Percentiles rank a stretch among this genome's conserved stretches.
Evolutionary conservation across 2,113 vertebrate genomes (phyloP).

Genomic region (Thunnus maccoyii): DNA sequence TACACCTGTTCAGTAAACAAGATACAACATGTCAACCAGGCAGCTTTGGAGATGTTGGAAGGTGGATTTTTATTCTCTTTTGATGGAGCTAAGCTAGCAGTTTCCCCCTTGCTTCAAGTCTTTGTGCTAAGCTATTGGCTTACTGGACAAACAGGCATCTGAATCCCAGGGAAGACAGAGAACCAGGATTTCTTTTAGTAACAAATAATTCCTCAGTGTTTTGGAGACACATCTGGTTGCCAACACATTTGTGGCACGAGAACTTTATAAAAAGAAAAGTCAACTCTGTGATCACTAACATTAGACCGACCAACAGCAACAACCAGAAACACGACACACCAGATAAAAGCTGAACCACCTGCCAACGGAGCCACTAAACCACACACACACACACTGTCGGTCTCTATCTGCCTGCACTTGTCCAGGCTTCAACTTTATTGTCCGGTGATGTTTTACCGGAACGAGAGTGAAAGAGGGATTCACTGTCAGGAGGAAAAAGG

Average conservation of each 20-base stretch:
- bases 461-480: constrained; percentile 20
- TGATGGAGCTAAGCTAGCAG: too few relatives aligned
- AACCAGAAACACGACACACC: constrained; percentile 28
- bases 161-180: too few relatives aligned
- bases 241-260: background rate
- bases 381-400: background rate
- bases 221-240: constrained; percentile 32
- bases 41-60: too few relatives aligned
- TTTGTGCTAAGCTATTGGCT: too few relatives aligned
- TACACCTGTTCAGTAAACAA: too few relatives aligned
- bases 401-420: constrained; percentile 45
- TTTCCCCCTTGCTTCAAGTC: too few relatives aligned
- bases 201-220: constrained; percentile 9
- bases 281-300: background rate
- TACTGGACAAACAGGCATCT: too few relatives aligned
- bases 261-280: background rate
- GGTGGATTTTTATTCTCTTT: too few relatives aligned
- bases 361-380: constrained; percentile 14
- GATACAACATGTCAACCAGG: too few relatives aligned
- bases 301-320: background rate
- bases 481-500: constrained; percentile 4
- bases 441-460: constrained; percentile 4
- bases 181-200: background rate
- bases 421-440: constrained; percentile 29
- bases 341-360: constrained; percentile 39